Conservation (phyloP, 2,113 vertebrate species). For the Deroptyus accipitrinus region DNA sequence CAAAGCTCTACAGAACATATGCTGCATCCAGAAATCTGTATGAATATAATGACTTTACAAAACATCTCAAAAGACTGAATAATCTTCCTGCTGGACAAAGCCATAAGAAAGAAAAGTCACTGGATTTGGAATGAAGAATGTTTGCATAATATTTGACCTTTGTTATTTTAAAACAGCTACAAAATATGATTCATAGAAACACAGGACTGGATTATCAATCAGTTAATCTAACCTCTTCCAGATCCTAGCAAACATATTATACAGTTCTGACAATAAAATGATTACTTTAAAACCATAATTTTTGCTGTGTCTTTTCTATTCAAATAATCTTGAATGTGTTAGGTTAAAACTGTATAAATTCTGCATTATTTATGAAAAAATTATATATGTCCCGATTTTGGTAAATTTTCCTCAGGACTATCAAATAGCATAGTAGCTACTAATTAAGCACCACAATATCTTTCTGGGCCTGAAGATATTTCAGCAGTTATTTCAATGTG, state of each 20-base stretch:
- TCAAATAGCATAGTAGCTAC: background rate
- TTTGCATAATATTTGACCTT: background rate
- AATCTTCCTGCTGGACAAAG: conserved; percentile 10
- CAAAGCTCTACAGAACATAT: background rate
- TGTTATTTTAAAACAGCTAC: background rate
- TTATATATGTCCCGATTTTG: background rate
- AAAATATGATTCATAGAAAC: background rate
- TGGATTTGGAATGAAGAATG: background rate
- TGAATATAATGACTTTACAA: background rate
- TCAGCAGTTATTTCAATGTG: background rate
- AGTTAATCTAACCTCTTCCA: background rate
- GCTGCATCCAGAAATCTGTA: background rate
- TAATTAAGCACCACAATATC: background rate
- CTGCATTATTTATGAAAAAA: background rate
- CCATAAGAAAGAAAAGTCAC: background rate
- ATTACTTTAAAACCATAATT: background rate
- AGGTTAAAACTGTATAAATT: background rate
- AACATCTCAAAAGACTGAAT: conserved; percentile 2
- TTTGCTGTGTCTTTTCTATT: background rate
- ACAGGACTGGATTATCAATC: background rate
- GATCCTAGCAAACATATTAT: background rate
- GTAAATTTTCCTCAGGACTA: background rate
- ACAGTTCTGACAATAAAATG: background rate
- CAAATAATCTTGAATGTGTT: background rate
- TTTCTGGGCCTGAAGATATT: background rate